These are phyloP conservation scores for Rhingia rostrata DNA, from an alignment of 2,888 invertebrate genomes.

Conservation along the genomic window DNA sequence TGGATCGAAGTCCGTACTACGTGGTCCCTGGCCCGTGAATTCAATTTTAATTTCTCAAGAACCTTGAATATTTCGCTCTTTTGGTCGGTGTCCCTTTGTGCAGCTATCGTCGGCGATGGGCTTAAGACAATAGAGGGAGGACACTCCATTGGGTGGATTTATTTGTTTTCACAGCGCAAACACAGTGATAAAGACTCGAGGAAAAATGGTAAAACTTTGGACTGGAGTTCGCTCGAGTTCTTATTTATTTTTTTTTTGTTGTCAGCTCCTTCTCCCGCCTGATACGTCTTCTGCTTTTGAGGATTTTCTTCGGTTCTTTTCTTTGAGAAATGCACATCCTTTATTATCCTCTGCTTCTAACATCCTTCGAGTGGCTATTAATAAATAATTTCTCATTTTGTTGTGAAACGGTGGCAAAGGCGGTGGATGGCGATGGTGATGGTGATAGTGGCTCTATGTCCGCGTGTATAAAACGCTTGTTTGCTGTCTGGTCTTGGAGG, in stretches of 20 bases:
- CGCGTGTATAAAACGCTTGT: slow-evolving; percentile 64
- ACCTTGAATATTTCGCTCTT: slow-evolving; percentile 49
- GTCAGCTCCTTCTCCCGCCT: slow-evolving; percentile 19
- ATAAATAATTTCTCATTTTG: slow-evolving; percentile 75
- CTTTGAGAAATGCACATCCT: slow-evolving; percentile 61
- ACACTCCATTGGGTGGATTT: slow-evolving; percentile 41
- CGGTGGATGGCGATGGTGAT: slow-evolving; percentile 11
- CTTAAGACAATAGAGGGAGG: slow-evolving; percentile 62
- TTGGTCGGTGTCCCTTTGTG: slow-evolving; percentile 46
- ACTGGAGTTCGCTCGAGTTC: too few relatives aligned
- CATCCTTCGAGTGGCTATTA: slow-evolving; percentile 73
- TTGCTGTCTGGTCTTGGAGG: slow-evolving; percentile 63
- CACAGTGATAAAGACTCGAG: slow-evolving; percentile 62
- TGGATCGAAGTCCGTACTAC: too few relatives aligned
- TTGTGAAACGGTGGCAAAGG: slow-evolving; percentile 37
- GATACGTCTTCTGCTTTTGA: slow-evolving; percentile 34
- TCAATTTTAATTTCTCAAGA: slow-evolving; percentile 72
- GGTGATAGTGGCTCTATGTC: slow-evolving; percentile 40
- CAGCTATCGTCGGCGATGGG: slow-evolving; percentile 20
- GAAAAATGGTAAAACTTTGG: slow-evolving; percentile 40
- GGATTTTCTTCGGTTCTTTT: slow-evolving; percentile 52
- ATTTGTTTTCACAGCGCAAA: slow-evolving; percentile 73
- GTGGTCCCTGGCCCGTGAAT: slow-evolving; percentile 25
- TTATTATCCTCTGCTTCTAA: slow-evolving; percentile 71
- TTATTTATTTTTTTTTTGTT: slow-evolving; percentile 9